Evolutionary conservation across 1,140 invertebrate species (phyloP).

Genomic region (Steinernema feltiae): DNA sequence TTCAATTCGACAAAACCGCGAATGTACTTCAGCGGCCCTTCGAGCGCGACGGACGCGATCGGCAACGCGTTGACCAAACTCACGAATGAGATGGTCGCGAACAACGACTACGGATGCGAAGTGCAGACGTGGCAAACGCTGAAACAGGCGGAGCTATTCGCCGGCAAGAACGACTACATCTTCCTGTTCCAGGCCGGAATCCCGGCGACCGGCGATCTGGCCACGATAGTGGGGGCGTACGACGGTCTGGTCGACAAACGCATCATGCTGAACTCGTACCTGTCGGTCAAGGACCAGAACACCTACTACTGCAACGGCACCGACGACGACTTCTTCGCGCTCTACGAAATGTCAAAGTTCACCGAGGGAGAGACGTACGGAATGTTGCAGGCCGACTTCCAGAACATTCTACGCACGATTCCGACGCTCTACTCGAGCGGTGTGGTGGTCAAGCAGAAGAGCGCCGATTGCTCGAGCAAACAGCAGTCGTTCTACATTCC

Average conservation of each 20-base stretch:
- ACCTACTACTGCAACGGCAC: not conserved
- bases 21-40: not conserved
- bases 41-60: not conserved
- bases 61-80: conserved; percentile 9
- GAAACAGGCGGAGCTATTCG: conserved; percentile 16
- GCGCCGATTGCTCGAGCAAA: conserved; percentile 14
- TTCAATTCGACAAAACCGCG: conserved; percentile 24
- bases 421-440: conserved; percentile 28
- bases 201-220: not conserved
- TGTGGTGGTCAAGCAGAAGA: conserved; percentile 23
- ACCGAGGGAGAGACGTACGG: not conserved
- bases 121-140: conserved; percentile 25
- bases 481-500: conserved; percentile 29
- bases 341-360: not conserved
- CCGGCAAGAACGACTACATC: conserved; percentile 5
- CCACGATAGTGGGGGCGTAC: not conserved
- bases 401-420: conserved; percentile 21
- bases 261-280: not conserved
- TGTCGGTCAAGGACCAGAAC: not conserved
- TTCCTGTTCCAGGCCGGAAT: not conserved
- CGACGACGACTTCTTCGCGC: not conserved
- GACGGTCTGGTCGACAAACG: not conserved
- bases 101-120: not conserved
- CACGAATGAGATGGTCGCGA: not conserved
- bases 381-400: conserved; percentile 17